Base-by-base conservation (phyloP, 2,797 vertebrate species). In the Paguma larvata region DNA sequence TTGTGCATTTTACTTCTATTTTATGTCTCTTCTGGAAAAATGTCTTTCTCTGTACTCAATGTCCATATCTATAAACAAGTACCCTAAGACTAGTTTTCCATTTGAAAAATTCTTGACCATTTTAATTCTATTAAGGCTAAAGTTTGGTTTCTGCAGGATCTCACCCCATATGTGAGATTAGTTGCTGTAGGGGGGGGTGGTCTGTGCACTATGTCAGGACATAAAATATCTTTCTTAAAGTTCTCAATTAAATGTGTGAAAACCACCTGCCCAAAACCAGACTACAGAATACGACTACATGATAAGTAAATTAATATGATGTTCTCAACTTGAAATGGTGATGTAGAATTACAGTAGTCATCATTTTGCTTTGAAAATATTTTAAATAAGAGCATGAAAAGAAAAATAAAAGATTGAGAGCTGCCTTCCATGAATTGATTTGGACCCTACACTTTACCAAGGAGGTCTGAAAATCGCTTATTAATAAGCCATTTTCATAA, bases 281-380 rank as follows among this genome's bases (percentile, higher is more conserved):
- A 86, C 72, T 83, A 32, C 3, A 62, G 38, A 83, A 62, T 27
- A 46, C 79, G 30, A 30, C 70, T 80, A 2, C 23, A 44, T 87
- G n/a, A 38, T 70, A 92, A 59, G 5, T 85, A 89, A 93, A 68
- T 46, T 72, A 78, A 80, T 16, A 41, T 72, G 11, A 75, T 62
- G 7, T 19, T 82, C 34, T 85, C 27, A 62, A 11, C 19, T 48
- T 70, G 51, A 95, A 91, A 80, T 73, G 2, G 2, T 88, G 18
- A 23, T 95, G 4, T 78, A 88, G 23, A 94, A 87, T 86, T 59
- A 75, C 0, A 77, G 2, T 38, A 38, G 34, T 83, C n/a, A 32
- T 95, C 21, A 92, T 79, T 95, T 95, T 65, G 91, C n/a, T 94
- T 91, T 48, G 34, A 94, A 97, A 21, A 65, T 80, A 82, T 72